Evolutionary conservation across 2,797 vertebrate genomes (phyloP), one percentile per base, ranked within the genome.

Genomic region (Melanotaenia parkinsoni): DNA sequence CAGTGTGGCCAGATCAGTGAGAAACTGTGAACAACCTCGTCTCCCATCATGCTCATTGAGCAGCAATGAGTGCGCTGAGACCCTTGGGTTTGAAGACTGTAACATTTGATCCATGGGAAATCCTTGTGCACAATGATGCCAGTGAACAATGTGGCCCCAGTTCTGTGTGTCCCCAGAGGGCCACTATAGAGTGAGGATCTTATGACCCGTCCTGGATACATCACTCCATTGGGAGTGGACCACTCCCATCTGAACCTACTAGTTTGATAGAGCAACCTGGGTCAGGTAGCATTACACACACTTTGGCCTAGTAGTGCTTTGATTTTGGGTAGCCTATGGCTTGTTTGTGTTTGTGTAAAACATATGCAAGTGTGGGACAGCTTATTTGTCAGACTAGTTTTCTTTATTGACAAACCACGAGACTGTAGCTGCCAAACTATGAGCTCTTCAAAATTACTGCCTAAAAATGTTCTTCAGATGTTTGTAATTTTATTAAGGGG

Each of bases 21-120:
- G 78, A 89, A 87, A 76, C 13, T 3, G 60, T 72, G 81, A 92
- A 86, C 83, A 79, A 12, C 91, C 73, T 75, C 53, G 62, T 81
- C 82, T 88, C 87, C 86, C 91, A 85, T 86, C 86, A 47, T 77
- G 87, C 81, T 76, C 84, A 84, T 79, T 77, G 76, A 91, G 91
- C 80, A 53, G 81, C 81, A 84, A 92, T 61, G 84, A 89, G 86
- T 68, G 88, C 86, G 71, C 85, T 84, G 90, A 91, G 91, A 91
- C 86, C 87, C 78, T 76, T 80, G 90, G 83, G 91, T 94, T 92
- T 93, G 88, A 92, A 92, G 90, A 91, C 78, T 81, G 61, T 51
- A 89, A 89, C 88, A 93, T 88, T 74, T 88, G 92, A 94, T 94
- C 94, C 94, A 92, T 95, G 94, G 94, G 94, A 95, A 95, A 93